A percentile compares a stretch with the other conserved stretches of the same genome.
Evolutionary conservation across 2,888 invertebrate species (phyloP).

Genomic region (Aricia artaxerxes): DNA sequence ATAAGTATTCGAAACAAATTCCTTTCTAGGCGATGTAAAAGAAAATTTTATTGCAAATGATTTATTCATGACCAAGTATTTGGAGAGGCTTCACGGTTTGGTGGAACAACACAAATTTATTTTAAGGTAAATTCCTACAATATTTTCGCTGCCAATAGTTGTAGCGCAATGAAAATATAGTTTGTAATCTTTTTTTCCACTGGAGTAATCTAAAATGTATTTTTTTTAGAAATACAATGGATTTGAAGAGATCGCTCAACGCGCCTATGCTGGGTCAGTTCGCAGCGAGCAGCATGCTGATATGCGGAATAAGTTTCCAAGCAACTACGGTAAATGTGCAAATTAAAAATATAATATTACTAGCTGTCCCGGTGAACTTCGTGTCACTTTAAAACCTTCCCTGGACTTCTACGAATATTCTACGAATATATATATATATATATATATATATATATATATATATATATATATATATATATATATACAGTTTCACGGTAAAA

Average conservation of each 20-base stretch:
- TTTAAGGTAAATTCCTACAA: conserved; percentile 38
- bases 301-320: conserved; percentile 48
- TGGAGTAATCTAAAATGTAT: background rate
- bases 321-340: conserved; percentile 37
- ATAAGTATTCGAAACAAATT: background rate
- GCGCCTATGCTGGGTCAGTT: conserved; percentile 64
- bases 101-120: conserved; percentile 45
- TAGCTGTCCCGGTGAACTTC: too few relatives aligned
- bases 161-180: background rate
- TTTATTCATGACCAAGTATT: conserved; percentile 38
- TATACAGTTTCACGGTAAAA: background rate
- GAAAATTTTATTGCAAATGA: conserved; percentile 34
- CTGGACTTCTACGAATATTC: too few relatives aligned
- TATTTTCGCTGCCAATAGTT: conserved; percentile 21
- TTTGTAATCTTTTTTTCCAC: background rate
- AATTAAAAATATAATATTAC: background rate
- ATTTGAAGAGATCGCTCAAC: conserved; percentile 56
- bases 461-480: too few relatives aligned
- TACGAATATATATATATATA: too few relatives aligned
- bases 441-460: too few relatives aligned
- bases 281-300: conserved; percentile 58
- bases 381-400: too few relatives aligned
- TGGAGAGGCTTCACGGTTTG: conserved; percentile 41
- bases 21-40: conserved; percentile 9
- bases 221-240: conserved; percentile 53